phyloP scores from a whole-genome alignment of 1,140 invertebrate genomes.

The Hyposmocoma kahamanoa region DNA sequence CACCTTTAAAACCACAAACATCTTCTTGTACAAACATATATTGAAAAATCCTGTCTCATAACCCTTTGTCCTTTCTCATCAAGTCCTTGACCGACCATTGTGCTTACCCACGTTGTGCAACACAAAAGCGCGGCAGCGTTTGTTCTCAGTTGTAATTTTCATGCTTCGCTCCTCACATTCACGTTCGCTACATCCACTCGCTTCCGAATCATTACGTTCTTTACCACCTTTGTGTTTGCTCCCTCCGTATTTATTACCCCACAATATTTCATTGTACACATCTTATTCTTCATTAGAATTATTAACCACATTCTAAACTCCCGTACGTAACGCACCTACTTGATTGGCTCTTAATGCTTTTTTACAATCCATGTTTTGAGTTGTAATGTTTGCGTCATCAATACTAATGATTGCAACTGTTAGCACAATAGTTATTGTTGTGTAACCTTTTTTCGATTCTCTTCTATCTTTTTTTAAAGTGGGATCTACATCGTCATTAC shows the following conservation, averaged over 20 bases:
- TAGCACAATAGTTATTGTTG: conserved; percentile 65
- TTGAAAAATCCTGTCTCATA: neutral
- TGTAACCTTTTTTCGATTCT: conserved; percentile 34
- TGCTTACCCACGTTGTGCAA: conserved; percentile 39
- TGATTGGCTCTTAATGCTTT: conserved; percentile 67
- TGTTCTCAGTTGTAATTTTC: conserved; percentile 63
- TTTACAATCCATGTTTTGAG: conserved; percentile 50
- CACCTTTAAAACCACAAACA: neutral
- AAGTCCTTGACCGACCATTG: conserved; percentile 66
- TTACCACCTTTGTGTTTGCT: conserved; percentile 54
- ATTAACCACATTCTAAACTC: conserved; percentile 44
- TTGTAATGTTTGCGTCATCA: conserved; percentile 68
- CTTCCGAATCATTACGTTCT: conserved; percentile 69
- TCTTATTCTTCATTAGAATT: conserved; percentile 47
- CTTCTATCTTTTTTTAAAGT: conserved; percentile 37
- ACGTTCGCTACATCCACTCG: conserved; percentile 51
- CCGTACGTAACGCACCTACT: conserved; percentile 35
- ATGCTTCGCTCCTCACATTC: conserved; percentile 58
- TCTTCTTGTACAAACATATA: neutral
- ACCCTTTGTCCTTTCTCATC: conserved; percentile 30
- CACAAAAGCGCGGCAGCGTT: conserved; percentile 58
- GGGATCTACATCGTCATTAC: conserved; percentile 62
- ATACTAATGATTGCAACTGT: conserved; percentile 66
- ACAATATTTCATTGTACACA: conserved; percentile 47
- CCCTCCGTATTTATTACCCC: conserved; percentile 47